Evolutionary conservation across 2,888 invertebrate genomes (phyloP).

Genomic region (Andrena marginata): DNA sequence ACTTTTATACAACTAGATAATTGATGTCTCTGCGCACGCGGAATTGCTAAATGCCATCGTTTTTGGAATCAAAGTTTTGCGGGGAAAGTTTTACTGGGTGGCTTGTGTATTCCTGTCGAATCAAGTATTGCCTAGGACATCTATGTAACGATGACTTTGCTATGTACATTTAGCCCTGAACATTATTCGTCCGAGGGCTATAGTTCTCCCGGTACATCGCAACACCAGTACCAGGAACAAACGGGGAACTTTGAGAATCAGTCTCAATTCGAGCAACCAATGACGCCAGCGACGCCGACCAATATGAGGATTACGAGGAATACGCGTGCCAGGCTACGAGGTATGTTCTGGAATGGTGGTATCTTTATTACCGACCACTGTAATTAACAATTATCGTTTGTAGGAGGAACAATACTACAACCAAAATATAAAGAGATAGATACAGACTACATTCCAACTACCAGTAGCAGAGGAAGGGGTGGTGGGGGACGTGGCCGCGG

Average conservation of each 20-base stretch:
- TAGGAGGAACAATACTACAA: slow-evolving; percentile 80
- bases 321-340: slow-evolving; percentile 83
- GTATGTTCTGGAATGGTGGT: slow-evolving; percentile 65
- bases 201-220: slow-evolving; percentile 81
- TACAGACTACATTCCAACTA: slow-evolving; percentile 77
- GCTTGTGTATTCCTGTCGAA: not conserved
- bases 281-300: slow-evolving; percentile 82
- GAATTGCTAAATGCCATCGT: too few species aligned
- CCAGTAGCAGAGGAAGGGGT: slow-evolving; percentile 73
- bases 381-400: slow-evolving; percentile 6
- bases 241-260: slow-evolving; percentile 77
- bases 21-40: too few species aligned
- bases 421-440: slow-evolving; percentile 84
- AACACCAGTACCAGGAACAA: slow-evolving; percentile 80
- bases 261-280: slow-evolving; percentile 82
- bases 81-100: slow-evolving; percentile 5
- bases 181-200: slow-evolving; percentile 82
- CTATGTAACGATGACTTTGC: not conserved
- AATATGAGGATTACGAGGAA: slow-evolving; percentile 85
- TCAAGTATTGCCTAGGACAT: too few species aligned
- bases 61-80: too few species aligned
- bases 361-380: not conserved
- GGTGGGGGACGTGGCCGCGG: slow-evolving; percentile 86
- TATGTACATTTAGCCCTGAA: slow-evolving; percentile 73
- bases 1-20: not conserved